phyloP scores from a whole-genome alignment of 2,888 invertebrate genomes.

The Drosophila tripunctata region DNA sequence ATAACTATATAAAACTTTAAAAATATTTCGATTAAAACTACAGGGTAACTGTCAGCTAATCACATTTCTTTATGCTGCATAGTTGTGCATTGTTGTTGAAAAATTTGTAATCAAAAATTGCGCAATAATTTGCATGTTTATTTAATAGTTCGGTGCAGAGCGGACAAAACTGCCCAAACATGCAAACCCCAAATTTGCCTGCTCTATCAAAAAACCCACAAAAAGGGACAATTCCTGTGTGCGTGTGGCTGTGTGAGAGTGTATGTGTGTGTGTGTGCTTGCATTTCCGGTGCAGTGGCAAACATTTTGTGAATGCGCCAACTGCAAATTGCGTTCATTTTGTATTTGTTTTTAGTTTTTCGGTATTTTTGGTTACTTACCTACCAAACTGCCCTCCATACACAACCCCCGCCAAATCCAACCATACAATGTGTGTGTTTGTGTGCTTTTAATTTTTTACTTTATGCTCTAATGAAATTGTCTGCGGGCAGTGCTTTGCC shows the following conservation, averaged over 20 bases:
- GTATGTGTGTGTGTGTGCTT: slow-evolving; percentile 18
- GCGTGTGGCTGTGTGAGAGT: background rate
- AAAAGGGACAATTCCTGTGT: slow-evolving; percentile 39
- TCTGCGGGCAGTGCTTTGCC: slow-evolving; percentile 64
- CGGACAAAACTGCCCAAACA: slow-evolving; percentile 17
- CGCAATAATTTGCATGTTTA: slow-evolving; percentile 81
- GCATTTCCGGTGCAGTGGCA: slow-evolving; percentile 67
- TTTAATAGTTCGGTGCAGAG: slow-evolving; percentile 67
- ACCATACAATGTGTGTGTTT: slow-evolving; percentile 15
- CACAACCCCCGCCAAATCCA: background rate
- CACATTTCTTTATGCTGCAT: background rate
- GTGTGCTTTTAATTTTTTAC: slow-evolving; percentile 51
- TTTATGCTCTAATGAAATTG: slow-evolving; percentile 74
- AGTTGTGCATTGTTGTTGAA: slow-evolving; percentile 29
- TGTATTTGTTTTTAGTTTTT: slow-evolving; percentile 63
- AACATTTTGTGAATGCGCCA: slow-evolving; percentile 71
- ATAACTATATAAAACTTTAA: too few species aligned
- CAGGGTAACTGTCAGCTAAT: background rate
- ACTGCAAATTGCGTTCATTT: slow-evolving; percentile 43
- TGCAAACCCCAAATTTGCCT: background rate
- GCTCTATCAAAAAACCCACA: slow-evolving; percentile 37
- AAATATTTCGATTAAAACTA: background rate
- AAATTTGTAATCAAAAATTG: slow-evolving; percentile 80
- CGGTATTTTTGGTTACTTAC: slow-evolving; percentile 47
- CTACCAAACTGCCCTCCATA: slow-evolving; percentile 3